These are phyloP conservation scores for Eueremaeus valkanovi DNA, from an alignment of 2,888 invertebrate species.

Conservation along the genomic window DNA sequence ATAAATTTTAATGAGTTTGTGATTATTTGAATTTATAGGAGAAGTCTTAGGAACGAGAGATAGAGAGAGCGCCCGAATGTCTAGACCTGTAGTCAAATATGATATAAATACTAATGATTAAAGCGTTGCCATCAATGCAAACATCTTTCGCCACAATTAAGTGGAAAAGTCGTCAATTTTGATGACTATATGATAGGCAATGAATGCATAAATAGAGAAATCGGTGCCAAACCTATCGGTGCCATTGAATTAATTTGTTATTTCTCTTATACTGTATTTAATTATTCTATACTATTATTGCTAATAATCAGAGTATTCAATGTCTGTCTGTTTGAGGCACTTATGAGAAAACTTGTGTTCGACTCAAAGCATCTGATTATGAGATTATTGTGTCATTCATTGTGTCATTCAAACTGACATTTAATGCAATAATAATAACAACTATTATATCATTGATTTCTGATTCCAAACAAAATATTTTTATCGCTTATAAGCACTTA, in stretches of 20 bases:
- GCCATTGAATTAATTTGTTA: not conserved
- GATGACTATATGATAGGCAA: slow-evolving; percentile 16
- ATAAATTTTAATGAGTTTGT: not conserved
- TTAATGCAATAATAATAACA: too few species aligned
- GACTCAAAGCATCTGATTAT: too few species aligned
- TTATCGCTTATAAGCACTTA: too few species aligned
- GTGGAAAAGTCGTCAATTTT: not conserved
- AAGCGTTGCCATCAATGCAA: not conserved
- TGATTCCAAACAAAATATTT: too few species aligned
- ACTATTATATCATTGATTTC: too few species aligned
- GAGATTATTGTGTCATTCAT: too few species aligned
- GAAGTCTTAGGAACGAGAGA: too few species aligned
- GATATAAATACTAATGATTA: slow-evolving; percentile 13
- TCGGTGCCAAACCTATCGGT: slow-evolving; percentile 22
- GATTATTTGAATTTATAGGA: not conserved
- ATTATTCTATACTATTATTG: not conserved
- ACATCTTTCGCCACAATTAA: slow-evolving; percentile 6
- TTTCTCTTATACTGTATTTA: not conserved
- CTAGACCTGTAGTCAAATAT: slow-evolving; percentile 14
- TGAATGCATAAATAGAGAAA: not conserved
- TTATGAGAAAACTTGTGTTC: too few species aligned
- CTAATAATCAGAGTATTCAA: too few species aligned
- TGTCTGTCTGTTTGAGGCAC: too few species aligned
- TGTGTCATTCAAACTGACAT: too few species aligned
- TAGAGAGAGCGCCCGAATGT: not conserved